These are phyloP conservation scores for Lucilia sericata DNA, from an alignment of 1,140 invertebrate species.

Conservation along the genomic window DNA sequence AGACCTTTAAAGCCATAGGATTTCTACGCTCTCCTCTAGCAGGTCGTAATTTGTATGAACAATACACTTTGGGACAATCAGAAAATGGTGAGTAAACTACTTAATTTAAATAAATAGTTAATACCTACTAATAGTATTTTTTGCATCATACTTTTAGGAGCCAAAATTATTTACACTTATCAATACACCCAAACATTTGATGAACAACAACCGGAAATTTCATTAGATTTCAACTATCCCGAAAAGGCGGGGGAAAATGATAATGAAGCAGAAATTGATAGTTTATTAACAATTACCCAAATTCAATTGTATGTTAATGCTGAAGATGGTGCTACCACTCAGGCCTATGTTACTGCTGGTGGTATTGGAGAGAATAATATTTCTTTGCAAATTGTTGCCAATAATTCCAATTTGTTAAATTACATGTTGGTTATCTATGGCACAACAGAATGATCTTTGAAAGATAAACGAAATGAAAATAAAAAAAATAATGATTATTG, in stretches of 20 bases:
- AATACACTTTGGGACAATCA: conserved; percentile 38
- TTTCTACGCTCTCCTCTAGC: not conserved
- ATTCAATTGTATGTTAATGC: conserved; percentile 38
- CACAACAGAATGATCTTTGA: not conserved
- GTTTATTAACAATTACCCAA: conserved; percentile 7
- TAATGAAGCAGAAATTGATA: not conserved
- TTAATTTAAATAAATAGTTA: not conserved
- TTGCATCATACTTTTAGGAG: not conserved
- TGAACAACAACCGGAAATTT: conserved; percentile 15
- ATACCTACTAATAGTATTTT: not conserved
- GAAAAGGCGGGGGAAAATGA: not conserved
- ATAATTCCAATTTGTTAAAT: conserved; percentile 26
- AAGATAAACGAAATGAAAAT: too few relatives aligned
- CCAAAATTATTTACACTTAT: conserved; percentile 22
- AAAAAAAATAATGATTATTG: too few relatives aligned
- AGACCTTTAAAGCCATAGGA: not conserved
- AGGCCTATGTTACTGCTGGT: conserved; percentile 17
- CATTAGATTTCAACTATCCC: conserved; percentile 43
- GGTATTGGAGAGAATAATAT: conserved; percentile 36
- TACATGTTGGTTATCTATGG: conserved; percentile 45
- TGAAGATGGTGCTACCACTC: conserved; percentile 1
- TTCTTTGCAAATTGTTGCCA: conserved; percentile 35
- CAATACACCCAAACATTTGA: conserved; percentile 15
- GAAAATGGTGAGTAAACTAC: not conserved
- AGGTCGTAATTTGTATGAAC: not conserved